phyloP scores from a whole-genome alignment of 2,113 vertebrate species.

The Equus przewalskii region DNA sequence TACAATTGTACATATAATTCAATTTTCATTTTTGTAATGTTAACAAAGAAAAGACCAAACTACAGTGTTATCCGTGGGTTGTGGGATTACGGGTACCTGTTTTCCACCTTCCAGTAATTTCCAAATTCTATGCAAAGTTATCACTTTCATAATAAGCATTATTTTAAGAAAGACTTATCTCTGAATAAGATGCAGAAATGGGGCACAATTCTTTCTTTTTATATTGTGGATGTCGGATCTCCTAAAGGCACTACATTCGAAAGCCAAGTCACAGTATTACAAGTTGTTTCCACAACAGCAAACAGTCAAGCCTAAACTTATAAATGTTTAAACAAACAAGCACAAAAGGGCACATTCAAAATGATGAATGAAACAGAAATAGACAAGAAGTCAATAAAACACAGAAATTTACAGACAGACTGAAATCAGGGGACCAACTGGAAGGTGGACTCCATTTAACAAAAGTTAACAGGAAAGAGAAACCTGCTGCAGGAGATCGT shows the following conservation, averaged over 20 bases:
- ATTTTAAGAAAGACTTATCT: conserved; percentile 29
- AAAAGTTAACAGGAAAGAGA: neutral
- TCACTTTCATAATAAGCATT: neutral
- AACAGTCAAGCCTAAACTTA: conserved; percentile 17
- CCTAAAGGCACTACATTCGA: conserved; percentile 25
- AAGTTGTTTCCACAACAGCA: conserved; percentile 32
- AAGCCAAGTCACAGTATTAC: conserved; percentile 32
- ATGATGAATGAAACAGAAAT: conserved; percentile 33
- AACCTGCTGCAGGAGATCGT: rapidly evolving
- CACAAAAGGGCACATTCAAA: neutral
- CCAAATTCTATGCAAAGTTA: neutral
- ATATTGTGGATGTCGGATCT: no score
- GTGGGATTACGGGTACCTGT: neutral
- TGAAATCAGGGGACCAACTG: neutral
- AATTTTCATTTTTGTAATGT: neutral
- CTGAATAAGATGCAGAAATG: neutral
- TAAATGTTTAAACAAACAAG: neutral
- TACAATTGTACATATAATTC: neutral
- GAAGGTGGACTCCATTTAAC: neutral
- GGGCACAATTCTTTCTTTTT: neutral
- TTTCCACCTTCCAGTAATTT: conserved; percentile 20
- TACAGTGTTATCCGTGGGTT: neutral
- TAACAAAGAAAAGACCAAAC: neutral
- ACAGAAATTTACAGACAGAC: neutral
- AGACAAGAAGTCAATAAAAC: conserved; percentile 29